Conservation (phyloP, 2,888 invertebrate genomes). For the Acanthosepion lycidas region DNA sequence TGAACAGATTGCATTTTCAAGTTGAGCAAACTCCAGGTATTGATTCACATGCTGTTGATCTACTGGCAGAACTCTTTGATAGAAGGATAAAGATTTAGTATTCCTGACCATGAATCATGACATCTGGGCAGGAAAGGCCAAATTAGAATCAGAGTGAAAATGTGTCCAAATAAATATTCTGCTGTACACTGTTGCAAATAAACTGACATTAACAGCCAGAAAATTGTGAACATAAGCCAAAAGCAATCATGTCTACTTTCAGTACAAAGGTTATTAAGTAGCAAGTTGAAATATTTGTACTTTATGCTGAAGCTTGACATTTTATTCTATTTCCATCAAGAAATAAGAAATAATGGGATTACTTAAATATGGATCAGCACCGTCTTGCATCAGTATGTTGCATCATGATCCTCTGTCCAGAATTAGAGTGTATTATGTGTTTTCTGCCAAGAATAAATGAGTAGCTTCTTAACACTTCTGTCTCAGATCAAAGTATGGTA, state of each 20-base stretch:
- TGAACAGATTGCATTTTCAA: background rate
- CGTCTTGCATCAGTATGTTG: too few species aligned
- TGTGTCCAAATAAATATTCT: background rate
- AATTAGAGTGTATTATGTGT: too few species aligned
- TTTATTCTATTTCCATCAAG: background rate
- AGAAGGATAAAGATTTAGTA: background rate
- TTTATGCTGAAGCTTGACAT: background rate
- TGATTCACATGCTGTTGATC: background rate
- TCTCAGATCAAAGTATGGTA: too few species aligned
- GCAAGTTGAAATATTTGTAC: background rate
- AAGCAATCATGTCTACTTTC: too few species aligned
- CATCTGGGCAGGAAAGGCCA: background rate
- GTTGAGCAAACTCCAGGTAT: background rate
- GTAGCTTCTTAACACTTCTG: too few species aligned
- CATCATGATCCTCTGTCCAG: too few species aligned
- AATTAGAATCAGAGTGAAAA: slow-evolving; percentile 13
- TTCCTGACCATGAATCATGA: background rate
- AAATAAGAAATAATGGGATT: too few species aligned
- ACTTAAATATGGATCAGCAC: too few species aligned
- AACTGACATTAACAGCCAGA: background rate
- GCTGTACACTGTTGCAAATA: background rate
- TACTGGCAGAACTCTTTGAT: background rate
- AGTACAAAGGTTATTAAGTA: background rate
- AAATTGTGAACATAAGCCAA: background rate
- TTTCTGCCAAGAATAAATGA: too few species aligned